Evolutionary conservation across 2,888 invertebrate species (phyloP).

Genomic region (Conchocele bisecta): DNA sequence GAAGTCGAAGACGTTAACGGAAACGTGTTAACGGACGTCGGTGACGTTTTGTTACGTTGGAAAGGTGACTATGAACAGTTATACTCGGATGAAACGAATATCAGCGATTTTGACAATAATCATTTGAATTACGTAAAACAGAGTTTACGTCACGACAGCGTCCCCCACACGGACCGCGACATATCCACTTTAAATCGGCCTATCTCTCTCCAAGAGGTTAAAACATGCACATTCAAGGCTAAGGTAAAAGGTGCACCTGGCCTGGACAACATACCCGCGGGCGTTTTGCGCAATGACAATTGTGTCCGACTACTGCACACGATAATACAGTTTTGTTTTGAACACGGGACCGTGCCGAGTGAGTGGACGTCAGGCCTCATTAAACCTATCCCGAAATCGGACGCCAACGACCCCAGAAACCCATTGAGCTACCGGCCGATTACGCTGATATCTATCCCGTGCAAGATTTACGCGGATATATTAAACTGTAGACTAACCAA

Average conservation of each 20-base stretch:
- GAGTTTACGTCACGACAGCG: not conserved
- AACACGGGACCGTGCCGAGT: not conserved
- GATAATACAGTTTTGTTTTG: not conserved
- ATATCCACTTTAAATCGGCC: not conserved
- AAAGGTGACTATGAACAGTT: not conserved
- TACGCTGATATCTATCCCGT: slow-evolving; percentile 1
- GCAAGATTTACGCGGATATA: not conserved
- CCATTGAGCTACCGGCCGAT: not conserved
- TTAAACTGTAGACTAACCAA: not conserved
- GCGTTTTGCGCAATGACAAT: not conserved
- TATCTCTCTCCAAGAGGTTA: not conserved
- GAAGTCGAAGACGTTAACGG: slow-evolving; percentile 15
- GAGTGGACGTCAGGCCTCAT: not conserved
- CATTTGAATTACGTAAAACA: not conserved
- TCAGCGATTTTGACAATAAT: not conserved
- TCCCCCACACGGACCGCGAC: not conserved
- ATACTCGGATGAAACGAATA: not conserved
- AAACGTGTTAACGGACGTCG: not conserved
- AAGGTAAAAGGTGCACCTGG: not conserved
- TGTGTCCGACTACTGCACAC: not conserved
- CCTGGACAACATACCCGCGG: not conserved
- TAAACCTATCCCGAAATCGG: not conserved
- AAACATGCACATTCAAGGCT: not conserved
- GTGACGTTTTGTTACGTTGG: not conserved
- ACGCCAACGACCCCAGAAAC: not conserved